Percentiles rank a stretch among this genome's conserved stretches.
phyloP scores from a whole-genome alignment of 2,888 invertebrate genomes.

The Eumacrocentrus americanus region DNA sequence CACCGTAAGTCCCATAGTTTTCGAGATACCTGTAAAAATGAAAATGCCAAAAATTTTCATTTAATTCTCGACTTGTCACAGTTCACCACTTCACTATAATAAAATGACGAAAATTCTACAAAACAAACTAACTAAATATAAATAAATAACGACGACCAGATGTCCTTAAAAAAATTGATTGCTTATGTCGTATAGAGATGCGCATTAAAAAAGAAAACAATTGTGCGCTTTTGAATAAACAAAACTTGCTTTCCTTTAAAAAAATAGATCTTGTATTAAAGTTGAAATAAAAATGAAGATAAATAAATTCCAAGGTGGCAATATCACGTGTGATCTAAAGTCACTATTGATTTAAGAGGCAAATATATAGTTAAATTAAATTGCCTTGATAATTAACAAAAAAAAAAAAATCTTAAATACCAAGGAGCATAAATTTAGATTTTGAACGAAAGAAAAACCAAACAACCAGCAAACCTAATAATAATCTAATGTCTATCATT shows the following conservation, averaged over 20 bases:
- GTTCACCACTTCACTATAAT: too few relatives aligned
- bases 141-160: background rate
- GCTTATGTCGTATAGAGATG: background rate
- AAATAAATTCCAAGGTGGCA: background rate
- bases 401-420: background rate
- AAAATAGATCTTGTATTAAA: background rate
- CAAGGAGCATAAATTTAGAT: too few relatives aligned
- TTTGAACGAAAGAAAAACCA: background rate
- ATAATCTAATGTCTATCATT: too few relatives aligned
- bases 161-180: background rate
- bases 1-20: too few relatives aligned
- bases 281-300: background rate
- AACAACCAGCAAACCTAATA: background rate
- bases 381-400: background rate
- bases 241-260: background rate
- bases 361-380: background rate
- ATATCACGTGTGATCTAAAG: background rate
- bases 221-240: background rate
- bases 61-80: too few relatives aligned
- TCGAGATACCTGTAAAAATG: too few relatives aligned
- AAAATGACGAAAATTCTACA: conserved; percentile 7
- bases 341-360: background rate
- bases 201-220: background rate
- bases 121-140: conserved; percentile 16
- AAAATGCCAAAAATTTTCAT: too few relatives aligned